Conservation (phyloP, 2,797 vertebrate species). For the Phoxinus dragarum region DNA sequence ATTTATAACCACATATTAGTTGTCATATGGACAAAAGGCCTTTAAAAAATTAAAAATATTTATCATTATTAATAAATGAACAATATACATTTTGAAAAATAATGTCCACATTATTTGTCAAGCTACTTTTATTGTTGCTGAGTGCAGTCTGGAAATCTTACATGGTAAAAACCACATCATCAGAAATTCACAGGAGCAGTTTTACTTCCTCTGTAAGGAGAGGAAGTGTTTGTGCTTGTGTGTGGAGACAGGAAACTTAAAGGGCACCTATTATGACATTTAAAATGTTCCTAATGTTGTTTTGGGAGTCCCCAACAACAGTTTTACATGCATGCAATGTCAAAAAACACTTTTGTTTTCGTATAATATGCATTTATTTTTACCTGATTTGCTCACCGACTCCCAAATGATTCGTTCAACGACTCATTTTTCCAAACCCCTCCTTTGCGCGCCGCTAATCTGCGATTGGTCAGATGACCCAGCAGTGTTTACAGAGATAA, state of each 20-base stretch:
- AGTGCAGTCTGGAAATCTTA: background rate
- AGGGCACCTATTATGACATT: too few species aligned
- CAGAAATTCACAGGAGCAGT: constrained; percentile 26
- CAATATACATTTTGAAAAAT: background rate
- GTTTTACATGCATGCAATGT: too few species aligned
- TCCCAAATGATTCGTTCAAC: too few species aligned
- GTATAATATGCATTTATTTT: too few species aligned
- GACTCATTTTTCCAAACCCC: too few species aligned
- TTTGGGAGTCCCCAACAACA: too few species aligned
- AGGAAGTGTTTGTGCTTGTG: constrained; percentile 20
- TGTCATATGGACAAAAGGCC: background rate
- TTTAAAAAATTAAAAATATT: background rate
- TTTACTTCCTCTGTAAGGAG: constrained; percentile 50
- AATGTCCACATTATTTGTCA: background rate
- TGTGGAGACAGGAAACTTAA: constrained; percentile 16
- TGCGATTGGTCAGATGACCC: too few species aligned
- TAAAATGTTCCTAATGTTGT: too few species aligned
- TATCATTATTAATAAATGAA: background rate
- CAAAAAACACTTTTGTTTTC: too few species aligned
- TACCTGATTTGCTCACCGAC: too few species aligned
- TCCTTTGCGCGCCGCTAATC: too few species aligned
- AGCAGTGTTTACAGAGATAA: too few species aligned
- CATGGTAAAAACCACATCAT: background rate
- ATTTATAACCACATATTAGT: background rate
- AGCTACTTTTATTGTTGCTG: background rate